Percentiles rank a stretch among this genome's conserved stretches.
Evolutionary conservation across 2,113 vertebrate species (phyloP).

Genomic region (Mus pahari): DNA sequence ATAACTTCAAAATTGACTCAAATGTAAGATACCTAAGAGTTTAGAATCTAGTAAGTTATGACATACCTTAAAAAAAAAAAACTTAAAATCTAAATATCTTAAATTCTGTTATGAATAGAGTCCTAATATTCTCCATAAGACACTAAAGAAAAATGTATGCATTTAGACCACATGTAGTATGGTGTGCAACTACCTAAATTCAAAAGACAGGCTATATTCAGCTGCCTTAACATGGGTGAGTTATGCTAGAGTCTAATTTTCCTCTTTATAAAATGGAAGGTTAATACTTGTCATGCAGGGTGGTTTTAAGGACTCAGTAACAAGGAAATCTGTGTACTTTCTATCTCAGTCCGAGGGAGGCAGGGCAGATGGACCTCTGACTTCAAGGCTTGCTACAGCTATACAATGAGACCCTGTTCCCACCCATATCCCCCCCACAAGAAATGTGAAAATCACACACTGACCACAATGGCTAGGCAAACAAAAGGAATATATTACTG

Average conservation of each 20-base stretch:
- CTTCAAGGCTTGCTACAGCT: not conserved
- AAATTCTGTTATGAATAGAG: constrained; percentile 31
- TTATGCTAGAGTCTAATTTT: not conserved
- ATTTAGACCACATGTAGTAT: not conserved
- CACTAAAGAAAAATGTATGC: not conserved
- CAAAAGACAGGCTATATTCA: constrained; percentile 11
- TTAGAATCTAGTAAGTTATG: constrained; percentile 13
- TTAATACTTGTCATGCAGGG: not conserved
- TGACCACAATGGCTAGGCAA: not conserved
- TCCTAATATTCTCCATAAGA: not conserved
- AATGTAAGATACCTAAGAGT: not conserved
- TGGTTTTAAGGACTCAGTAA: not conserved
- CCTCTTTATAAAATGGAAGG: constrained; percentile 29
- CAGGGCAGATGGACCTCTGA: not conserved
- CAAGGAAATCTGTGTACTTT: not conserved
- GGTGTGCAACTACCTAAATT: not conserved
- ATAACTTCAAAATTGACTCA: not conserved
- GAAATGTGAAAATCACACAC: constrained; percentile 30
- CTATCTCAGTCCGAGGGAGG: not conserved
- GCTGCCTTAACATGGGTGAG: not conserved
- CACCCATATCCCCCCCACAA: not conserved
- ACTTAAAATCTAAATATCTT: not conserved
- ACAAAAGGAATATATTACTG: constrained; percentile 7
- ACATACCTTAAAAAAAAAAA: not conserved
- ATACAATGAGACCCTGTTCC: not conserved